A percentile compares a stretch with the other conserved stretches of the same genome.
Evolutionary conservation across 2,797 vertebrate species (phyloP).

Genomic region (Fratercula arctica): DNA sequence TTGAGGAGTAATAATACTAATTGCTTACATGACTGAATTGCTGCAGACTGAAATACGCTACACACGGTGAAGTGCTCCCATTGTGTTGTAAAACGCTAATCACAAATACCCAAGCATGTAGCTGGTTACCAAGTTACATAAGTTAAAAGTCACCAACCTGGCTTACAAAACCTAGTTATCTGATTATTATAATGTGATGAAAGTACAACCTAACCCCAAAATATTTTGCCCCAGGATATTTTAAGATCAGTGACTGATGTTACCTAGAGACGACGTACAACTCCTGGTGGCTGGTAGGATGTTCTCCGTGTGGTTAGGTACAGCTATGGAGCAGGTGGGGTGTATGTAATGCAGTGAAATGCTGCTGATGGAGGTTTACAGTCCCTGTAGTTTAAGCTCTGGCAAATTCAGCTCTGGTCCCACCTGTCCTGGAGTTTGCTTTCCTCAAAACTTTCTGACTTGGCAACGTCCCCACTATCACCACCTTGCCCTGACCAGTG

Average conservation of each 20-base stretch:
- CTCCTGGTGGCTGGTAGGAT: background rate
- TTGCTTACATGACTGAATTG: background rate
- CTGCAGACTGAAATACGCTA: background rate
- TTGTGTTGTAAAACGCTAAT: background rate
- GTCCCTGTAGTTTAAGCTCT: background rate
- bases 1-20: background rate
- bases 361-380: background rate
- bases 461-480: no score
- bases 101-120: background rate
- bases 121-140: background rate
- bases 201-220: background rate
- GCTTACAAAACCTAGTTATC: conserved; percentile 13
- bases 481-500: accelerated
- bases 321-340: background rate
- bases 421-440: background rate
- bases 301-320: background rate
- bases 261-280: background rate
- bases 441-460: background rate
- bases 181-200: conserved; percentile 24
- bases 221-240: conserved; percentile 5
- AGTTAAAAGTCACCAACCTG: background rate
- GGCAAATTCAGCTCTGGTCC: background rate
- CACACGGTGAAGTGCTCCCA: background rate
- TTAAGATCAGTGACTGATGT: background rate
- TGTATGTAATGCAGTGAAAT: background rate